Evolutionary conservation across 1,140 invertebrate genomes (phyloP).

Genomic region (Colletes latitarsis): DNA sequence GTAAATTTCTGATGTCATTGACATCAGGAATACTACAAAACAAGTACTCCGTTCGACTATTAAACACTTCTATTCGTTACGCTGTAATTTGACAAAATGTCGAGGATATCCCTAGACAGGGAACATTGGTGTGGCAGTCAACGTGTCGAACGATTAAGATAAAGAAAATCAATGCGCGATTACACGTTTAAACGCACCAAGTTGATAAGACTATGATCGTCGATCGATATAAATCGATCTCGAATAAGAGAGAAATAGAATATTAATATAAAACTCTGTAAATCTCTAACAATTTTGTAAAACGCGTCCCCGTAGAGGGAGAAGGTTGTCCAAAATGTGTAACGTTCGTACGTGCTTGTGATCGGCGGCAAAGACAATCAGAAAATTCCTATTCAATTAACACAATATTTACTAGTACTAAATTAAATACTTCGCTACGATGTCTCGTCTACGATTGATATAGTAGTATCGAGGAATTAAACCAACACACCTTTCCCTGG

Average conservation of each 20-base stretch:
- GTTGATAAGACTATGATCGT: no score
- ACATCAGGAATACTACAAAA: no score
- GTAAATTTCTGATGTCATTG: no score
- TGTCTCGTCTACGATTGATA: conserved; percentile 6
- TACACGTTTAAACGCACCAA: no score
- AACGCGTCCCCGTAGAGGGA: background rate
- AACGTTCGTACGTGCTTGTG: background rate
- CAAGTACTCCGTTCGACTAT: no score
- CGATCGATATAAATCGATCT: background rate
- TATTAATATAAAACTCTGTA: conserved; percentile 14
- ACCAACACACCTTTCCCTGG: conserved; percentile 1
- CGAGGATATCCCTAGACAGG: no score
- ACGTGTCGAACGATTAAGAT: no score
- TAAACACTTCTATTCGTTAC: no score
- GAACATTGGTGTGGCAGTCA: no score
- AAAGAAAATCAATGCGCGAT: no score
- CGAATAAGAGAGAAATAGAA: conserved; percentile 5
- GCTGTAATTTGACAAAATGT: no score
- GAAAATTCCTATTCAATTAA: background rate
- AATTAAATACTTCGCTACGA: conserved; percentile 11
- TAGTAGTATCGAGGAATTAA: conserved; percentile 8
- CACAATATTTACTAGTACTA: conserved; percentile 3
- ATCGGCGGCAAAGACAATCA: conserved; percentile 26
- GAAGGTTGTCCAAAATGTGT: background rate
- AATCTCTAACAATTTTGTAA: conserved; percentile 9